Conservation (phyloP, 2,888 invertebrate genomes). For the Liodrosophila aerea region DNA sequence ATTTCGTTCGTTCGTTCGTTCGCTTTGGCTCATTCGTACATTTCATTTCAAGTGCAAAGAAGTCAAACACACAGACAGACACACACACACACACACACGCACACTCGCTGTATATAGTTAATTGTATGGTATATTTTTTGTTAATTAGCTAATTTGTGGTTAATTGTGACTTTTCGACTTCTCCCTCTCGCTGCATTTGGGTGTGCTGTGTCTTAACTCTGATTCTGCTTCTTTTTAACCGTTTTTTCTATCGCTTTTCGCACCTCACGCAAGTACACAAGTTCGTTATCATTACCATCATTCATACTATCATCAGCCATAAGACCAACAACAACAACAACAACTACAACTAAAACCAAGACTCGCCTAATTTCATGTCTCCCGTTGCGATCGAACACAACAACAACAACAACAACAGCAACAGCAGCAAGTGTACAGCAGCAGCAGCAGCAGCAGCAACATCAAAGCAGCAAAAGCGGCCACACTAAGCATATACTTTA, state of each 20-base stretch:
- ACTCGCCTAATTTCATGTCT: slow-evolving; percentile 65
- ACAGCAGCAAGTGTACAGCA: slow-evolving; percentile 28
- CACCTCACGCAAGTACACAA: too few relatives aligned
- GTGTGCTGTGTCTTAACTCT: too few relatives aligned
- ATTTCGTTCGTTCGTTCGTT: slow-evolving; percentile 5
- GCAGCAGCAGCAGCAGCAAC: slow-evolving; percentile 47
- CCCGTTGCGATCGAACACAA: slow-evolving; percentile 46
- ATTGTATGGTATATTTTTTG: slow-evolving; percentile 8
- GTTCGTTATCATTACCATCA: too few relatives aligned
- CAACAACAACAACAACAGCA: slow-evolving; percentile 34
- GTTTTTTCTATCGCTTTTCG: too few relatives aligned
- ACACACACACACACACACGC: slow-evolving; percentile 4
- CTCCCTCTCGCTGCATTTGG: too few relatives aligned
- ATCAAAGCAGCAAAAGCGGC: slow-evolving; percentile 51
- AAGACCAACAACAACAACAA: slow-evolving; percentile 31
- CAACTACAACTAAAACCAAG: slow-evolving; percentile 52
- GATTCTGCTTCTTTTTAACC: too few relatives aligned
- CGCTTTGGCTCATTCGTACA: slow-evolving; percentile 2
- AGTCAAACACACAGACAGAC: slow-evolving; percentile 46
- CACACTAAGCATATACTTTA: slow-evolving; percentile 67
- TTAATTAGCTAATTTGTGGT: slow-evolving; percentile 13
- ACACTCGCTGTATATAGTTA: slow-evolving; percentile 1
- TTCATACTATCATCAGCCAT: too few relatives aligned
- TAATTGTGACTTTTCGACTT: slow-evolving; percentile 9
- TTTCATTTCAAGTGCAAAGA: slow-evolving; percentile 56